Base-by-base conservation (phyloP, 2,888 invertebrate species). In the Leucoptera coffeella region DNA sequence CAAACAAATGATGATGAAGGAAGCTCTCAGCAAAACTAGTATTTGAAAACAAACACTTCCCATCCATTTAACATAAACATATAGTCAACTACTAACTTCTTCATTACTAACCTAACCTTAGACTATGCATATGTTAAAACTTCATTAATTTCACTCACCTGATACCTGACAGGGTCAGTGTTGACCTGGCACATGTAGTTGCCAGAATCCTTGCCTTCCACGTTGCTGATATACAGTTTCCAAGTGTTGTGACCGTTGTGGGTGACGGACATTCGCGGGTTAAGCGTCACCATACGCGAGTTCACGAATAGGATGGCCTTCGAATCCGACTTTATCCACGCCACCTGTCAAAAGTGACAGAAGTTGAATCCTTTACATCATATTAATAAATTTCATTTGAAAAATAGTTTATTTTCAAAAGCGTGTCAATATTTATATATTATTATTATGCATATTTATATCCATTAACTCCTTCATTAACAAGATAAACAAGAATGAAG, bases 181-280 rank as follows among this genome's bases (percentile, higher is more conserved):
- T 91, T 91, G 45, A 91, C 82, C 67, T 92, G 91, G 60, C 91
- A 92, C 90, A 91, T 91, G 65, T 93, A 93, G 25, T 85, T 85
- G 38, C 93, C 92, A 15, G 86, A 87, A 59, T 93, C 93, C 50
- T 85, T 85, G 45, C 86, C 81, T 62, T 89, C 87, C 36, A 92
- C 89, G 50, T 85, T 86, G 42, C 79, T 80, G 57, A 93, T 85
- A 67, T 87, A 85, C 45, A 93, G 77, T 61, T 86, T 89, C 92
- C 92, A 92, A 39, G 89, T 89, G 61, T 90, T 88, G 71, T 91
- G 90, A 14, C 92, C 90, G 56, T 91, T 90, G 69, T 89, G 90
- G 36, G 87, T 85, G 38, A 91, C 90, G 28, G 84, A 80, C 47
- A 90, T 73, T 32, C 90, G 77, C 29, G 82, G 82, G 64, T 91